Base-by-base conservation (phyloP, 1,140 invertebrate species). In the Meloidogyne floridensis region DNA sequence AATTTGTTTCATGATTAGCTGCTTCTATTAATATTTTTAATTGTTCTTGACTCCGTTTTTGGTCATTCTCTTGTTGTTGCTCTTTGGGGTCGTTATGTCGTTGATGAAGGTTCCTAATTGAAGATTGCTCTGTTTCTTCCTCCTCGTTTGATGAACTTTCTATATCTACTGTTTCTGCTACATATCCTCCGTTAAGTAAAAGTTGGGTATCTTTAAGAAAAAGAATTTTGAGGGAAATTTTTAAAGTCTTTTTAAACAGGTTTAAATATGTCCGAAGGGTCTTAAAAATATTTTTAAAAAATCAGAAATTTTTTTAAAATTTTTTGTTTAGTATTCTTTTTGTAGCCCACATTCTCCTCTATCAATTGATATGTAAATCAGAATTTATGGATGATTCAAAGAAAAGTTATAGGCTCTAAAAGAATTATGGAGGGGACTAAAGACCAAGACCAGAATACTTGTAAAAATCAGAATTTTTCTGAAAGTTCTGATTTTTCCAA, bases 21-120 rank as follows among this genome's bases (percentile, higher is more conserved):
- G 59, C 59, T 65, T 65, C 59, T n/a, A 65, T 65, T 65, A 65
- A 18, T 65, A 65, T 65, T 65, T 65, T 65, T 65, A 65, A 65
- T 65, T 65, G 59, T 65, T 65, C 59, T 65, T 32, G 32, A 32
- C 1, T 32, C 32, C 32, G 32, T 32, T 32, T 65, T 5, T 7
- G 15, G 6, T 18, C n/a, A 65, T 15, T n/a, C 5, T 65, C 15
- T n/a, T 65, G 15, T 65, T 47, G 47, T 47, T 47, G 47, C 47
- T 47, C 47, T 47, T 47, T 47, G 47, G 47, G 4, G 47, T 47
- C 47, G 47, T 47, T 47, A 47, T 47, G 32, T 32, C 32, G 32
- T 32, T 32, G 32, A 32, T 32, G 32, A 2, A 32, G 32, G 32
- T 32, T 32, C 32, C 32, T 32, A 47, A 47, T 65, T 65, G 6